Evolutionary conservation across 2,113 vertebrate species (phyloP).

Genomic region (Pachycephala philippinensis): DNA sequence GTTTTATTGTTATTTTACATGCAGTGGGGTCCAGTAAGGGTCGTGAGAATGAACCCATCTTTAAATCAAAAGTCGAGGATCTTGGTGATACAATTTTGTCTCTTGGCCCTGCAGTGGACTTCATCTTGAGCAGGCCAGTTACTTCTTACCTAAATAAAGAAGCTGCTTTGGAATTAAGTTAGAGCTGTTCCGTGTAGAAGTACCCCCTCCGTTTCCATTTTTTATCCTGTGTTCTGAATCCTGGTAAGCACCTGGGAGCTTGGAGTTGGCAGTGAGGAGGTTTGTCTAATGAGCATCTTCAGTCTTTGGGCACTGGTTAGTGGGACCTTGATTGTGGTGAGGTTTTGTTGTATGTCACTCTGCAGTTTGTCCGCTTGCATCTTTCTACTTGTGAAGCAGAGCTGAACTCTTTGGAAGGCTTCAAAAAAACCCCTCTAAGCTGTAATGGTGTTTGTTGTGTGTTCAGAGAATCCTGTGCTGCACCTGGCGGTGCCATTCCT

Average conservation of each 20-base stretch:
- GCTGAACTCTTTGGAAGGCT: background rate
- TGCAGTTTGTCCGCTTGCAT: background rate
- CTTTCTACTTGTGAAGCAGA: background rate
- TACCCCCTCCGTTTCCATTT: background rate
- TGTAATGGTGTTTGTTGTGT: background rate
- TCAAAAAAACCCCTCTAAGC: fast-evolving
- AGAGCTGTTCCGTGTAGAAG: background rate
- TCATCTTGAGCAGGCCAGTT: background rate
- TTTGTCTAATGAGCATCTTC: background rate
- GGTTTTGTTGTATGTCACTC: background rate
- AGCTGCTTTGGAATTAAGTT: background rate
- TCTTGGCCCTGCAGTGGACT: background rate
- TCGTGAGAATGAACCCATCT: background rate
- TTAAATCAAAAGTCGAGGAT: background rate
- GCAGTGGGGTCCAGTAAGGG: background rate
- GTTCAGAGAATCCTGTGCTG: background rate
- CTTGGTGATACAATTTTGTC: background rate
- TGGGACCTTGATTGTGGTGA: background rate
- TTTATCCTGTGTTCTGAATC: background rate
- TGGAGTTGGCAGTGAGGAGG: background rate
- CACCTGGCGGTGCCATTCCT: fast-evolving
- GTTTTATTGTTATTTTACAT: background rate
- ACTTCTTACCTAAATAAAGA: background rate
- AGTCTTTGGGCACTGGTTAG: fast-evolving
- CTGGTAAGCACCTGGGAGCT: background rate